Evolutionary conservation across 2,113 vertebrate species (phyloP), one percentile per base, ranked within the genome.

Genomic region (Parus major): DNA sequence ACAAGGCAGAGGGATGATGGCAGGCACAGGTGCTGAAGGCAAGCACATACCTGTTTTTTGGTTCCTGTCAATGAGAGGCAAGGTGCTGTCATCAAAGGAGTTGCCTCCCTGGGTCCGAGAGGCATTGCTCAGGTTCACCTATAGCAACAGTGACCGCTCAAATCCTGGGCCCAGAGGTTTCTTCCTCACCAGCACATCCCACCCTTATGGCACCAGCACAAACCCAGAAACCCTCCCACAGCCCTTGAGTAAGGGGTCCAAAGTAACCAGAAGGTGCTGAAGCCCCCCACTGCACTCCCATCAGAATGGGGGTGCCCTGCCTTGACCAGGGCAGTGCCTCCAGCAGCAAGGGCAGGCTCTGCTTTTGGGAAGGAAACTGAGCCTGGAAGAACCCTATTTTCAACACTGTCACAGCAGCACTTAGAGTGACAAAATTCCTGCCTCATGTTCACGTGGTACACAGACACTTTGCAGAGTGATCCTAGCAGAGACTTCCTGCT

Each of bases 1-100:
- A n/a, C 8, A 23, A 24, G 39, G 16, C 12, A 5, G 36, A 56
- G 41, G 27, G 18, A 47, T 16, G 42, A 52, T 15, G 46, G 33
- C 0, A 9, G 36, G 36, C 47, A 53, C 29, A 7, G 33, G 6
- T 9, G 17, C 57, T 36, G 17, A 49, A 44, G 23, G 20, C 22
- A 18, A 36, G 12, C 22, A 87, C 61, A 1, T 77, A 98, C 98
- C 98, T 98, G 97, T 96, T 98, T 98, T 98, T 97, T 98, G 98
- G 94, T 91, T 98, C 91, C 98, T 96, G 92, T 99, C 98, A 5
- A 99, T 99, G 88, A 99, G 99, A 3, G 99, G 99, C 68, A 99
- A 97, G 84, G 99, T 99, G 98, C 98, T 99, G 90, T 99, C 99
- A 95, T 99, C 99, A 29, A 99, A 99, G 0, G 98, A 97, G 73